phyloP scores from a whole-genome alignment of 2,113 vertebrate species.

The Cromileptes altivelis region DNA sequence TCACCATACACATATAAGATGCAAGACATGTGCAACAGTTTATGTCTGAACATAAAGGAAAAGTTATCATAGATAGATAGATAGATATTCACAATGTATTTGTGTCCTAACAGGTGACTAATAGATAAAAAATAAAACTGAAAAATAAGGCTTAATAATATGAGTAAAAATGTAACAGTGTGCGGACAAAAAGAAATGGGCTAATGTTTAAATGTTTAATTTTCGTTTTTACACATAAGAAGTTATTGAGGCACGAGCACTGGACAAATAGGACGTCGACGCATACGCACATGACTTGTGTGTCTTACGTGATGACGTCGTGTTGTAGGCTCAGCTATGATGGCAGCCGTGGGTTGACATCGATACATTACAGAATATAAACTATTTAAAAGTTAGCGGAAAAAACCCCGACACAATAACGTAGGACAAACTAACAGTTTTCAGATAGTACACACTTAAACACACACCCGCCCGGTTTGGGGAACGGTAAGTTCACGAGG shows the following conservation, averaged over 20 bases:
- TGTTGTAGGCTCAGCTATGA: constrained; percentile 73
- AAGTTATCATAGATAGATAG: too few species aligned
- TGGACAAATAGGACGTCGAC: background rate
- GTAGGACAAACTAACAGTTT: constrained; percentile 59
- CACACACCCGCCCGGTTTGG: constrained; percentile 73
- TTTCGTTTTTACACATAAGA: background rate
- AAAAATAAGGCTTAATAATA: too few species aligned
- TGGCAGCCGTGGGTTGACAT: constrained; percentile 85
- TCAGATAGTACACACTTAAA: constrained; percentile 69
- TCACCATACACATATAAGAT: background rate
- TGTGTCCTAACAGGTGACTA: too few species aligned
- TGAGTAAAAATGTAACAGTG: too few species aligned
- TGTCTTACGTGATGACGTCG: constrained; percentile 71
- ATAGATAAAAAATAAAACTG: too few species aligned
- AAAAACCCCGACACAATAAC: constrained; percentile 66
- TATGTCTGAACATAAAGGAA: background rate
- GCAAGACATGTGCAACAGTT: background rate
- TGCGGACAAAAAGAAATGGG: background rate
- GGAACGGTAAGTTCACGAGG: constrained; percentile 83
- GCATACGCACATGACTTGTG: constrained; percentile 45
- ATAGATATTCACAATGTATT: too few species aligned
- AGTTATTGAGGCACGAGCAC: background rate
- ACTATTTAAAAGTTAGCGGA: constrained; percentile 82
- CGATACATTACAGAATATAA: constrained; percentile 77
- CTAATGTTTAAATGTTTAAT: background rate